A percentile compares a stretch with the other conserved stretches of the same genome.
Conservation (phyloP, 2,797 vertebrate species). For the Sebastes dallii region DNA sequence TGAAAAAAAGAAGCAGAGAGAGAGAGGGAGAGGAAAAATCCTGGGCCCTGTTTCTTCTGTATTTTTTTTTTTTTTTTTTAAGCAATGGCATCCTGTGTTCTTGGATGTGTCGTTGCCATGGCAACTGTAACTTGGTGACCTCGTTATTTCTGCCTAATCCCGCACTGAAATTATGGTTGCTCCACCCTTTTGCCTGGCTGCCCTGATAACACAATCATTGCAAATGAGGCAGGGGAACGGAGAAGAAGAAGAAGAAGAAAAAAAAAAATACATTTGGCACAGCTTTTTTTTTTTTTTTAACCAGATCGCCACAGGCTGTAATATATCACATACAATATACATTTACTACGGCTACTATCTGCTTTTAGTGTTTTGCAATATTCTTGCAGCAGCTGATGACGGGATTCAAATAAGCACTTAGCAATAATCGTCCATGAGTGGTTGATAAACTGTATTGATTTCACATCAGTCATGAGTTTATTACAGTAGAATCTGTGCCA, state of each 20-base stretch:
- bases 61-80: slow-evolving; percentile 60
- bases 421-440: slow-evolving; percentile 44
- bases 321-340: slow-evolving; percentile 9
- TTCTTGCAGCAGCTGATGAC: slow-evolving; percentile 36
- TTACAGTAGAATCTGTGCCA: slow-evolving; percentile 40
- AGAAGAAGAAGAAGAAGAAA: slow-evolving; percentile 18
- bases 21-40: slow-evolving; percentile 53
- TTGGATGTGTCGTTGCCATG: slow-evolving; percentile 98
- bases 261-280: slow-evolving; percentile 35
- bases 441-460: slow-evolving; percentile 68
- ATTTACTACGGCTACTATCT: not conserved
- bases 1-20: not conserved
- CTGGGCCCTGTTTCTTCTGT: slow-evolving; percentile 65
- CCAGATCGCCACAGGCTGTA: slow-evolving; percentile 28
- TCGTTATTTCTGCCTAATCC: slow-evolving; percentile 99
- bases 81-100: slow-evolving; percentile 97
- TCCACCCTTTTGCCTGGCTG: slow-evolving; percentile 99
- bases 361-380: slow-evolving; percentile 1
- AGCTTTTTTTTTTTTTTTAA: slow-evolving; percentile 13
- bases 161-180: slow-evolving; percentile 98
- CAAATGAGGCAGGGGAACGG: slow-evolving; percentile 91
- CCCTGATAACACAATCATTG: slow-evolving; percentile 99
- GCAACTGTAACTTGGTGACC: slow-evolving; percentile 99
- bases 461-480: slow-evolving; percentile 63
- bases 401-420: slow-evolving; percentile 63